Evolutionary conservation across 2,888 invertebrate species (phyloP).

Genomic region (Volucella bombylans): DNA sequence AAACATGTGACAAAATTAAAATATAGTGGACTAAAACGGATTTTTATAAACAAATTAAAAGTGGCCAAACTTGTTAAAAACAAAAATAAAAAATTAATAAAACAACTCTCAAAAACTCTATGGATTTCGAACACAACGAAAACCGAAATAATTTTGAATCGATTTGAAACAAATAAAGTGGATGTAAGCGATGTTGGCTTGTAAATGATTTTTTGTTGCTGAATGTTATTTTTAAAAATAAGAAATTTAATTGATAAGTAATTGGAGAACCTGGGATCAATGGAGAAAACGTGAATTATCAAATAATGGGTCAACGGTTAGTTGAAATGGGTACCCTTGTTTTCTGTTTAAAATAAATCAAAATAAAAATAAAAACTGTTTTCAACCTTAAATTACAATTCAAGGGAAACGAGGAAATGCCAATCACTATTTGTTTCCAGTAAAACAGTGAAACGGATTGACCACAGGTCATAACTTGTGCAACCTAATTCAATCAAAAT

Average conservation of each 20-base stretch:
- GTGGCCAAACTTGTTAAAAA: constrained; percentile 1
- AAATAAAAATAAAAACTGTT: neutral
- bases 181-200: constrained; percentile 14
- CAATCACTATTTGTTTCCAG: too few species aligned
- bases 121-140: neutral
- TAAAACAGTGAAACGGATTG: too few species aligned
- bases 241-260: constrained; percentile 14
- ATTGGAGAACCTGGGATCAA: neutral
- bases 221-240: constrained; percentile 12
- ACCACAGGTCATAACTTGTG: too few species aligned
- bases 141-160: neutral
- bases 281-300: too few species aligned
- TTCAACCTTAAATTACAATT: neutral
- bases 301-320: too few species aligned
- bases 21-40: constrained; percentile 21
- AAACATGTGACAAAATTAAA: neutral
- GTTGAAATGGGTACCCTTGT: too few species aligned
- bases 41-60: constrained; percentile 1
- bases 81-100: neutral
- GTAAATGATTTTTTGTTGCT: constrained; percentile 2
- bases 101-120: neutral
- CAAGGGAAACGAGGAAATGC: too few species aligned
- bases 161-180: neutral
- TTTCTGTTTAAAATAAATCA: too few species aligned
- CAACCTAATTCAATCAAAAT: too few species aligned